Conservation (phyloP, 2,888 invertebrate genomes). For the Apotomis turbidana region DNA sequence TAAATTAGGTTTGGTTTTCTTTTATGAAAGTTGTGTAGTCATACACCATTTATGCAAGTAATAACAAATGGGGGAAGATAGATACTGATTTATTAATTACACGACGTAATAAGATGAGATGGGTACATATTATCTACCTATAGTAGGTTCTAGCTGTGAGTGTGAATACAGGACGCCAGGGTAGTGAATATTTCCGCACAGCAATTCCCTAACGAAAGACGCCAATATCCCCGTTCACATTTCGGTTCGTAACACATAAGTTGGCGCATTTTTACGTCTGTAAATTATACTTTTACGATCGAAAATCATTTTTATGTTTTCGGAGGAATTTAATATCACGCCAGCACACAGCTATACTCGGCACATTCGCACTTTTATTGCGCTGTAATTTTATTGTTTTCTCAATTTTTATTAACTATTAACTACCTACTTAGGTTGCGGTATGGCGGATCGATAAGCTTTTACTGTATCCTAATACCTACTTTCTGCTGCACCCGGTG, state of each 20-base stretch:
- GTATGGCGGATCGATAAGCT: slow-evolving; percentile 64
- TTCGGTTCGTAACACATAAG: slow-evolving; percentile 71
- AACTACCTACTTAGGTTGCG: slow-evolving; percentile 74
- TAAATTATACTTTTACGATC: slow-evolving; percentile 85
- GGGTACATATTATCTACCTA: background rate
- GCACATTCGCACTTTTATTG: slow-evolving; percentile 81
- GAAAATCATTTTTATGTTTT: slow-evolving; percentile 84
- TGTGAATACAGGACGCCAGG: background rate
- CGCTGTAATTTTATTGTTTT: slow-evolving; percentile 84
- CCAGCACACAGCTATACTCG: slow-evolving; percentile 70
- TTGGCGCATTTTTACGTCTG: slow-evolving; percentile 83
- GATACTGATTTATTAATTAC: too few species aligned
- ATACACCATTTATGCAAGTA: too few species aligned
- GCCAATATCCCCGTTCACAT: slow-evolving; percentile 50
- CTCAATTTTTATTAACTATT: slow-evolving; percentile 84
- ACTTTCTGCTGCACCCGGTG: slow-evolving; percentile 42
- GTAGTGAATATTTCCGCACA: slow-evolving; percentile 18
- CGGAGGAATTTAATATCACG: slow-evolving; percentile 83
- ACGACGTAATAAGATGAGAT: too few species aligned
- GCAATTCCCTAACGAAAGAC: slow-evolving; percentile 29
- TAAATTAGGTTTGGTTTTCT: too few species aligned
- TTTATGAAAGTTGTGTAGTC: too few species aligned
- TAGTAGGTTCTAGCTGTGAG: background rate
- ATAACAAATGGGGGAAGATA: too few species aligned
- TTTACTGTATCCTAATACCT: slow-evolving; percentile 50